A percentile compares a stretch with the other conserved stretches of the same genome.
phyloP scores from a whole-genome alignment of 2,888 invertebrate species.

The Thymelicus acteon region DNA sequence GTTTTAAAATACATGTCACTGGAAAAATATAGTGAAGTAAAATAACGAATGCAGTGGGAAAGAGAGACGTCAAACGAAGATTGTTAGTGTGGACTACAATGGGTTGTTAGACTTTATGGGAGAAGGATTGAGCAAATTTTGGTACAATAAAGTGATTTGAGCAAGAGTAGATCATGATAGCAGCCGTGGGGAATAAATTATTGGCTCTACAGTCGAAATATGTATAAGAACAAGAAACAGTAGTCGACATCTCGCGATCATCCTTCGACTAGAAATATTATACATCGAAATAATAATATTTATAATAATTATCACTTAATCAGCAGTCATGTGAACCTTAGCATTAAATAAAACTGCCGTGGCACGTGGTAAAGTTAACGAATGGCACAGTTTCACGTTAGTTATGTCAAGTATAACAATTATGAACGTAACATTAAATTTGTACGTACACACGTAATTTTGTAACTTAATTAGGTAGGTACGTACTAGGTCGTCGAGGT shows the following conservation, averaged over 20 bases:
- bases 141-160: constrained; percentile 78
- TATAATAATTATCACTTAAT: constrained; percentile 77
- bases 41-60: constrained; percentile 57
- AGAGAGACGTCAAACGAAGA: constrained; percentile 38
- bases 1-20: constrained; percentile 77
- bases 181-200: constrained; percentile 67
- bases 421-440: constrained; percentile 65
- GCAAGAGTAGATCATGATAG: constrained; percentile 77
- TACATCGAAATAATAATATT: constrained; percentile 62
- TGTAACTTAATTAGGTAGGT: constrained; percentile 48
- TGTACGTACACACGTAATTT: constrained; percentile 46
- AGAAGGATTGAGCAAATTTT: constrained; percentile 80
- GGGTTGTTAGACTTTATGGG: constrained; percentile 44
- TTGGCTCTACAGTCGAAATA: constrained; percentile 53
- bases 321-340: constrained; percentile 82
- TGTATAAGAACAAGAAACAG: constrained; percentile 55
- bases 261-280: constrained; percentile 82
- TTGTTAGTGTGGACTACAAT: constrained; percentile 33
- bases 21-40: constrained; percentile 61
- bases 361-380: constrained; percentile 82
- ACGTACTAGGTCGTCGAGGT: constrained; percentile 56
- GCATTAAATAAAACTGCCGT: constrained; percentile 77
- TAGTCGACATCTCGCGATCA: constrained; percentile 72
- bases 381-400: constrained; percentile 85
- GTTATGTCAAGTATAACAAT: constrained; percentile 77